phyloP scores from a whole-genome alignment of 2,113 vertebrate genomes.

The Xiphophorus hellerii region DNA sequence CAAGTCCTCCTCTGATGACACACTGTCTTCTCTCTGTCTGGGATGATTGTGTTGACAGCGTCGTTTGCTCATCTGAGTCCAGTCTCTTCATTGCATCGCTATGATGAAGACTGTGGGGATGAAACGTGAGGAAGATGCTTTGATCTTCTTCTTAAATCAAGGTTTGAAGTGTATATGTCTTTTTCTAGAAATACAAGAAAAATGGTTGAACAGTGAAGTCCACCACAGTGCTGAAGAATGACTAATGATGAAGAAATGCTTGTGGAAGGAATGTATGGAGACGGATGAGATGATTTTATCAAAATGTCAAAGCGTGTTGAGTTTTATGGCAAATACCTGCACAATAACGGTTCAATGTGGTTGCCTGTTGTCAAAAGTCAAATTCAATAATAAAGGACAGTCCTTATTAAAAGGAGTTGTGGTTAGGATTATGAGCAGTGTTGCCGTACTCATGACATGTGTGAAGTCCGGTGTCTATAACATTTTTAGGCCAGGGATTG shows the following conservation, averaged over 20 bases:
- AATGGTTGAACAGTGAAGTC: neutral
- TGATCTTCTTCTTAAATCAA: neutral
- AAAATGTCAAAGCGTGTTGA: constrained; percentile 23
- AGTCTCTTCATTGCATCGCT: constrained; percentile 21
- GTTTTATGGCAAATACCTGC: constrained; percentile 46
- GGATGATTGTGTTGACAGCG: constrained; percentile 48
- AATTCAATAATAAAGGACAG: neutral
- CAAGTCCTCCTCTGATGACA: constrained; percentile 54
- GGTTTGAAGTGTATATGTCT: neutral
- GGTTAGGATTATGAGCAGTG: too few species aligned
- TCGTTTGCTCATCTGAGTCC: constrained; percentile 31
- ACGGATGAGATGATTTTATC: constrained; percentile 6
- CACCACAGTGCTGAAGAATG: neutral
- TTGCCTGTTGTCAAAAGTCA: too few species aligned
- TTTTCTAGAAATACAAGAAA: neutral
- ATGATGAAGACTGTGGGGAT: constrained; percentile 20
- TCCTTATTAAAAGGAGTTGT: neutral
- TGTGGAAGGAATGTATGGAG: too few species aligned
- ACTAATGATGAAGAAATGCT: too few species aligned
- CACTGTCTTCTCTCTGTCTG: constrained; percentile 43
- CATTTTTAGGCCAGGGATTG: too few species aligned
- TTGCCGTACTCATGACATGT: too few species aligned
- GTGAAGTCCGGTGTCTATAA: too few species aligned
- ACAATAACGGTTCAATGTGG: neutral
- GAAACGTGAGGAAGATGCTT: constrained; percentile 11